Base-by-base conservation (phyloP, 2,797 vertebrate genomes). In the Helostoma temminkii region DNA sequence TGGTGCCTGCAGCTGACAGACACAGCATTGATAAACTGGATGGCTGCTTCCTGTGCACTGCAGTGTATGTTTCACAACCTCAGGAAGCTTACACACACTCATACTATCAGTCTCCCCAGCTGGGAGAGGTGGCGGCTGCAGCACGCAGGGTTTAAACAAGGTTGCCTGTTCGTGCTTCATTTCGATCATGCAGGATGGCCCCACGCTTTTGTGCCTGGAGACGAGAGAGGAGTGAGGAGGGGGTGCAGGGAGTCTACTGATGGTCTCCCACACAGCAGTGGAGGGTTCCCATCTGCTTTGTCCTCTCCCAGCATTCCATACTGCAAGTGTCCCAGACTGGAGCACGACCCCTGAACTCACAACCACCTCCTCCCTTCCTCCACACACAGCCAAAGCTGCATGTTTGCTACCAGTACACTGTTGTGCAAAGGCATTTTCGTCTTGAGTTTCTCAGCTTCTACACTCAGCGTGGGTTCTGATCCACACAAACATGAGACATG, bases 201-300 rank as follows among this genome's bases (percentile, higher is more conserved):
- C 82, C 83, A 80, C 60, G 60, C 86, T 86, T 92, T 93, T 91
- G 86, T 93, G 82, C 85, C 55, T 50, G 48, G 77, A 82, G 80
- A 77, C 28, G 15, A 18, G 24, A 9, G 36, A 47, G 18, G 26
- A 47, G 61, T 58, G 15, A 34, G 19, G n/a, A 12, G 66, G 69
- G 48, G 65, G 54, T 76, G 71, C 26, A 60, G 80, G 67, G 85
- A 80, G 73, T 76, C 62, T 80, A 60, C 78, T 71, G 71, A 73
- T 39, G 73, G 74, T 86, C 78, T 87, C 84, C 50, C 81, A 73
- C 78, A 71, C 82, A 69, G 81, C 89, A 91, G 83, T 80, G 81
- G 86, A 90, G 83, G 82, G 82, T 81, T 85, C 81, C 91, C 92
- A 94, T 94, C 91, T 93, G 93, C 89, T 92, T 93, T 92, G 88